These are phyloP conservation scores for Podarcis muralis DNA, from an alignment of 2,113 vertebrate species.

Conservation along the genomic window DNA sequence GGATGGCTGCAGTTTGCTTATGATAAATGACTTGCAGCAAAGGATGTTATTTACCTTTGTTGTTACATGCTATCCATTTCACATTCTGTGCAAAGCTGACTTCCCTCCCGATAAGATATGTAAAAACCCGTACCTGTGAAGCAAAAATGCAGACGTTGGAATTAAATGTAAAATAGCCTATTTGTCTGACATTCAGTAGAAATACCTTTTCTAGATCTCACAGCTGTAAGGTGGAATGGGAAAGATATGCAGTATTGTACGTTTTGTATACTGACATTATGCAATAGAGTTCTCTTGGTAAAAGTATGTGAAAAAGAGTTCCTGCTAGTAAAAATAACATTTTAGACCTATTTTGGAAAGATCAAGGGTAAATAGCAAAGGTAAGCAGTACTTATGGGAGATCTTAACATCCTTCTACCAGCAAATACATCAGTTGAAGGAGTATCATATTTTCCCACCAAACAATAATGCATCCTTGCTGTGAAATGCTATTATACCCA, in stretches of 20 bases:
- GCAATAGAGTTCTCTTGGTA: no score
- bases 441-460: no score
- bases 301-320: no score
- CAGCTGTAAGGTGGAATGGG: neutral
- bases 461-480: no score
- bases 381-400: no score
- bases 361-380: no score
- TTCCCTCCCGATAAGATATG: slow-evolving; percentile 94
- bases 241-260: neutral
- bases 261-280: no score
- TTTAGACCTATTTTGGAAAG: no score
- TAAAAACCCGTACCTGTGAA: slow-evolving; percentile 91
- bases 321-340: no score
- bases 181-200: neutral
- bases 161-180: neutral
- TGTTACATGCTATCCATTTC: slow-evolving; percentile 97
- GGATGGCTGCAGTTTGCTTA: fast-evolving
- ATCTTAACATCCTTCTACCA: no score
- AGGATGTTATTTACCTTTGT: slow-evolving; percentile 80
- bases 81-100: slow-evolving; percentile 90
- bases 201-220: neutral
- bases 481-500: neutral
- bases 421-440: no score
- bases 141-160: neutral
- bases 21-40: neutral